Evolutionary conservation across 2,888 invertebrate genomes (phyloP).

Genomic region (Lottia gigantea): DNA sequence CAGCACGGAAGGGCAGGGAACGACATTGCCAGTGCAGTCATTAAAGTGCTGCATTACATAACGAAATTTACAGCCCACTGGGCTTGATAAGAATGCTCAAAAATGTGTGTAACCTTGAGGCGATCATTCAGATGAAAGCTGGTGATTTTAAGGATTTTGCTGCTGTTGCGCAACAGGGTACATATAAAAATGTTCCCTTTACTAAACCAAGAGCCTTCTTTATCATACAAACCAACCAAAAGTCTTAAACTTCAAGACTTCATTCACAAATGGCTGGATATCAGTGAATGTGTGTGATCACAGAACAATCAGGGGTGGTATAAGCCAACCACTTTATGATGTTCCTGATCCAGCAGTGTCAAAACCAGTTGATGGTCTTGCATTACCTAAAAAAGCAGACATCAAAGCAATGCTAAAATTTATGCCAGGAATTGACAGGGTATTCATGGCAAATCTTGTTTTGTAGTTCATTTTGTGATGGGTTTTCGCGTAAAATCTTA

Average conservation of each 20-base stretch:
- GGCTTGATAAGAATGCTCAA: slow-evolving; percentile 1
- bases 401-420: not conserved
- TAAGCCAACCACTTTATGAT: slow-evolving; percentile 3
- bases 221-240: not conserved
- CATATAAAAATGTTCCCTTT: not conserved
- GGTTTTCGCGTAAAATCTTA: too few relatives aligned
- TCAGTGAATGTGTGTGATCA: not conserved
- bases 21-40: slow-evolving; percentile 16
- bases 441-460: not conserved
- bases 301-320: not conserved
- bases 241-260: slow-evolving; percentile 1
- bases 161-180: not conserved
- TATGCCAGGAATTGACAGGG: not conserved
- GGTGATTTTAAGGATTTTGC: not conserved
- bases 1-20: slow-evolving; percentile 13
- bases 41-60: not conserved
- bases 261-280: not conserved
- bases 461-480: too few relatives aligned
- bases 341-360: not conserved
- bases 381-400: not conserved
- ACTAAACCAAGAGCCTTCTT: not conserved
- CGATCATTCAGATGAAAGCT: not conserved
- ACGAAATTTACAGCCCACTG: not conserved
- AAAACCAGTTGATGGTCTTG: not conserved
- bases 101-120: not conserved